phyloP scores from a whole-genome alignment of 2,888 invertebrate genomes.

The Teleiodes luculella region DNA sequence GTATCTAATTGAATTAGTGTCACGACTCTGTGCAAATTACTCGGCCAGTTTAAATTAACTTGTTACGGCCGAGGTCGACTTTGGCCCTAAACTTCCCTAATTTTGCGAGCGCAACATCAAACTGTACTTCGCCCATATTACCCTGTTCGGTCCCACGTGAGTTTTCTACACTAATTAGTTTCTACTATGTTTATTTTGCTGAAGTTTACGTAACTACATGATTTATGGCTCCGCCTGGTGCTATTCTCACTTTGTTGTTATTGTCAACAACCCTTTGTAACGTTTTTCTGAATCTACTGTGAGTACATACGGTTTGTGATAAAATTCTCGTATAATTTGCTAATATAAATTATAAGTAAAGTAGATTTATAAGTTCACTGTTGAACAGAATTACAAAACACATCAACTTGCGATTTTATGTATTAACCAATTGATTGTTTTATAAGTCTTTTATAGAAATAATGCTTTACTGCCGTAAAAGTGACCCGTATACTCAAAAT shows the following conservation, averaged over 20 bases:
- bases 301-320: too few species aligned
- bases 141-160: conserved; percentile 73
- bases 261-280: not conserved
- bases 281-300: too few species aligned
- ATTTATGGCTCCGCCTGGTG: conserved; percentile 58
- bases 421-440: too few species aligned
- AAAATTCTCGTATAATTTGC: too few species aligned
- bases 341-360: too few species aligned
- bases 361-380: too few species aligned
- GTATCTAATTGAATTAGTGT: conserved; percentile 72
- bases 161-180: conserved; percentile 76
- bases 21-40: conserved; percentile 70
- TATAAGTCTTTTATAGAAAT: too few species aligned
- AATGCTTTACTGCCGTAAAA: too few species aligned
- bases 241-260: conserved; percentile 12
- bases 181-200: conserved; percentile 71
- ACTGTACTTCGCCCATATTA: conserved; percentile 72
- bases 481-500: too few species aligned
- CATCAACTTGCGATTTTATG: too few species aligned
- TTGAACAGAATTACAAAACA: too few species aligned
- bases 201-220: conserved; percentile 65
- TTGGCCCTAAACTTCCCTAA: conserved; percentile 75
- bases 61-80: conserved; percentile 61
- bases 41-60: conserved; percentile 76
- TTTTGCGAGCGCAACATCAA: conserved; percentile 76